phyloP scores from a whole-genome alignment of 2,888 invertebrate genomes.

The Lasioglossum morio region DNA sequence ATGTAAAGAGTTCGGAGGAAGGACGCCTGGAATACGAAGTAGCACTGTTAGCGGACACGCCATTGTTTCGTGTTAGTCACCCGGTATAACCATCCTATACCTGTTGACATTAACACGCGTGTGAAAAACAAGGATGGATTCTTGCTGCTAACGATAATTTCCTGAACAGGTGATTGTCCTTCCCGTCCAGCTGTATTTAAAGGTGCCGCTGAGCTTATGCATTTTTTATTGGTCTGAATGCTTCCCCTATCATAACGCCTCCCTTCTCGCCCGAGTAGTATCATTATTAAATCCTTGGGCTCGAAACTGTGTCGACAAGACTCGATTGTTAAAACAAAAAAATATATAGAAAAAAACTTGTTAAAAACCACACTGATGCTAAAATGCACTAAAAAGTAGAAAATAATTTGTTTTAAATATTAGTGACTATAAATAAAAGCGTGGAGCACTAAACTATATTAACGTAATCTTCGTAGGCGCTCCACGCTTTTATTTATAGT shows the following conservation, averaged over 20 bases:
- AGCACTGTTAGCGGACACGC: constrained; percentile 14
- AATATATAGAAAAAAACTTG: too few species aligned
- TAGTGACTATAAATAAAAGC: too few species aligned
- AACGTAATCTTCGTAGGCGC: too few species aligned
- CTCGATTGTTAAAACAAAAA: neutral
- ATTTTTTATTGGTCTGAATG: neutral
- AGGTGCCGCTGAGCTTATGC: neutral
- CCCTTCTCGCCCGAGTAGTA: neutral
- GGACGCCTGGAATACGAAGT: constrained; percentile 44
- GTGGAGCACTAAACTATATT: too few species aligned
- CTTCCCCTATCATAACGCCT: neutral
- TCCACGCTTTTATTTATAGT: too few species aligned
- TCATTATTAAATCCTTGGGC: neutral
- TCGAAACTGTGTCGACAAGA: neutral
- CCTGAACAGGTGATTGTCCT: constrained; percentile 76
- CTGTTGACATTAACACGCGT: constrained; percentile 53
- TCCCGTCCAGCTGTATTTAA: constrained; percentile 53
- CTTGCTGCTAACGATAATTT: constrained; percentile 62
- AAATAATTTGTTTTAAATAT: too few species aligned
- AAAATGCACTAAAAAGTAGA: too few species aligned
- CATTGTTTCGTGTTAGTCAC: constrained; percentile 59
- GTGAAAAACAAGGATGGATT: constrained; percentile 56
- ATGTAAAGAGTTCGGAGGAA: constrained; percentile 29
- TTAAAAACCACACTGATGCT: too few species aligned
- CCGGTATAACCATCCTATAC: constrained; percentile 58